Percentiles rank a stretch among this genome's conserved stretches.
Conservation (phyloP, 1,140 invertebrate species). For the Meloidogyne hapla region DNA sequence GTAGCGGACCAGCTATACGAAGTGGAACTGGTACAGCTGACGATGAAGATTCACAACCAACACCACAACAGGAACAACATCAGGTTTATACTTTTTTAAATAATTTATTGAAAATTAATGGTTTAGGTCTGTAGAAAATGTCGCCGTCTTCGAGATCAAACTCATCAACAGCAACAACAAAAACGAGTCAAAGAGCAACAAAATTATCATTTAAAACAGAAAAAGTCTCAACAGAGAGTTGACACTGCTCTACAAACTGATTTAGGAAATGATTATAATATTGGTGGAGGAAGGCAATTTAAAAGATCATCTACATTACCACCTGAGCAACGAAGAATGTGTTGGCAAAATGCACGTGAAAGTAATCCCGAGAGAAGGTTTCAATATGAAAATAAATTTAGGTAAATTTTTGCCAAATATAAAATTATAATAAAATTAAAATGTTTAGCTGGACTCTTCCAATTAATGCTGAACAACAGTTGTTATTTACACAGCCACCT, state of each 20-base stretch:
- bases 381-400: slow-evolving; percentile 46
- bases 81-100: neutral
- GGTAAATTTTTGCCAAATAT: slow-evolving; percentile 6
- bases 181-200: neutral
- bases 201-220: slow-evolving; percentile 6
- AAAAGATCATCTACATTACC: slow-evolving; percentile 29
- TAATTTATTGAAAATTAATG: neutral
- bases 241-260: slow-evolving; percentile 6
- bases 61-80: slow-evolving; percentile 6
- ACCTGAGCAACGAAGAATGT: slow-evolving; percentile 25
- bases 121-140: slow-evolving; percentile 20
- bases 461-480: neutral
- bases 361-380: slow-evolving; percentile 41
- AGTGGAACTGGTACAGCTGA: slow-evolving; percentile 17
- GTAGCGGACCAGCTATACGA: neutral
- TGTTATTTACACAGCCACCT: neutral
- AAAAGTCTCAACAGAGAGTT: slow-evolving; percentile 12
- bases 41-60: slow-evolving; percentile 17
- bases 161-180: slow-evolving; percentile 12
- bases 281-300: neutral
- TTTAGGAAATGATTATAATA: slow-evolving; percentile 5
- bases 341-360: slow-evolving; percentile 48
- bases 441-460: neutral
- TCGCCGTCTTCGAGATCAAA: slow-evolving; percentile 26
- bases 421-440: neutral